Evolutionary conservation across 92 coral and sea anemone species (phyloP), one percentile per base, ranked within the genome.

Genomic region (Pocillopora meandrina): DNA sequence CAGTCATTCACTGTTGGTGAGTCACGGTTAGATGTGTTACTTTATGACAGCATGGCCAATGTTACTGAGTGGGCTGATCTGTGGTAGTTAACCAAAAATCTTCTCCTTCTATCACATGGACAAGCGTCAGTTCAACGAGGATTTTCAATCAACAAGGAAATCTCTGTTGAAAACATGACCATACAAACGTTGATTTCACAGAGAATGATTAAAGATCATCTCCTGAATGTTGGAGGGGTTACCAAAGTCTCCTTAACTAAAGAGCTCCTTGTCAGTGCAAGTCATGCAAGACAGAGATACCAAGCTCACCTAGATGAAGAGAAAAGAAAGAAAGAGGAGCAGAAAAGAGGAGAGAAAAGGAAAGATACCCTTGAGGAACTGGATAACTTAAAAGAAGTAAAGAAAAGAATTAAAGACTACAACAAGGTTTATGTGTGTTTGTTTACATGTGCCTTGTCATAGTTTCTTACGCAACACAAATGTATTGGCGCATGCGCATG

Each of bases 121-220:
- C 74, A 70, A 70, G 74, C 74, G 23, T 70, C 74, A 70, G 56
- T 70, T 70, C 56, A 70, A 70, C 74, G 74, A 70, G 47, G 74
- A 70, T 70, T 70, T 70, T 70, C 15, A 70, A 70, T 70, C 74
- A 70, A 70, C 74, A 70, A 70, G 56, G 74, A 70, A 70, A 70
- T 77, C 81, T 77, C 81, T 66, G 93, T 87, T 56, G 67, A 63
- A 72, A 90, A 76, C 78, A 77, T 90, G 88, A 83, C 75, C 60
- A 86, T 19, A 78, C 79, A 86, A 65, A 64, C 85, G n/a, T 83
- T 82, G 79, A 72, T 77, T 83, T 79, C 85, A 16, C 79, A 71
- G 85, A 77, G 93, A 78, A 74, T 81, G 79, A 83, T 90, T 13
- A 80, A 78, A 86, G 93, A 90, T 73, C 86, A 90, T 90, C 82